Evolutionary conservation across 30 jellyfish, hydroid and myxozoan genomes (phyloP).

Genomic region (Hydra vulgaris): DNA sequence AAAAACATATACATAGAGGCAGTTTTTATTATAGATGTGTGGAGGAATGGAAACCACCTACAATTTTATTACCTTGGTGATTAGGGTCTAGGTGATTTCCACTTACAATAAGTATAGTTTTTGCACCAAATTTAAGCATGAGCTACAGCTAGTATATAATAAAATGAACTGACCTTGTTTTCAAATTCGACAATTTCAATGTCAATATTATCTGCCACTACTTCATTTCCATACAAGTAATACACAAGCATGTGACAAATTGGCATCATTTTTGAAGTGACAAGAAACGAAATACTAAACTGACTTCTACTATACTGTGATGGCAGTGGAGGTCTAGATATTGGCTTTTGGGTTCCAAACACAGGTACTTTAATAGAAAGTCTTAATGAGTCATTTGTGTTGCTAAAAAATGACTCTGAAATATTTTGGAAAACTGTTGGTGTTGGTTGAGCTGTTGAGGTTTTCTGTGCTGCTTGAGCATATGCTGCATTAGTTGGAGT

Average conservation of each 20-base stretch:
- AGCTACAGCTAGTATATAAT: too few species aligned
- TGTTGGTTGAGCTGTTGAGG: constrained; percentile 21
- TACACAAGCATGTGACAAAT: constrained; percentile 62
- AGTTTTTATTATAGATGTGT: too few species aligned
- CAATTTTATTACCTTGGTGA: too few species aligned
- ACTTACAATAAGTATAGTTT: too few species aligned
- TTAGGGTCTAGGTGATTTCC: too few species aligned
- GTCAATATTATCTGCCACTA: constrained; percentile 62
- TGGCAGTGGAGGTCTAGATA: constrained; percentile 77
- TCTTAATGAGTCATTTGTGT: neutral
- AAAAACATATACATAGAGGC: too few species aligned
- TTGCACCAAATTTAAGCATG: too few species aligned
- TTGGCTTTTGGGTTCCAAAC: constrained; percentile 13
- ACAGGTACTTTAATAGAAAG: neutral
- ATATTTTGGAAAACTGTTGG: neutral
- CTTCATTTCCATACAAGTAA: constrained; percentile 51
- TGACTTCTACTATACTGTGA: constrained; percentile 27
- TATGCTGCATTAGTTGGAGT: neutral
- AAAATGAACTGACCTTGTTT: constrained; percentile 54
- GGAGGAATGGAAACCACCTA: too few species aligned
- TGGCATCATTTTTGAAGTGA: constrained; percentile 72
- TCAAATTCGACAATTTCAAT: constrained; percentile 42
- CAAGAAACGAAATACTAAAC: constrained; percentile 25
- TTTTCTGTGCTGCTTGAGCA: neutral
- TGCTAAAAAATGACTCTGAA: neutral